phyloP scores from a whole-genome alignment of 2,888 invertebrate genomes.

The Cephus runcator region DNA sequence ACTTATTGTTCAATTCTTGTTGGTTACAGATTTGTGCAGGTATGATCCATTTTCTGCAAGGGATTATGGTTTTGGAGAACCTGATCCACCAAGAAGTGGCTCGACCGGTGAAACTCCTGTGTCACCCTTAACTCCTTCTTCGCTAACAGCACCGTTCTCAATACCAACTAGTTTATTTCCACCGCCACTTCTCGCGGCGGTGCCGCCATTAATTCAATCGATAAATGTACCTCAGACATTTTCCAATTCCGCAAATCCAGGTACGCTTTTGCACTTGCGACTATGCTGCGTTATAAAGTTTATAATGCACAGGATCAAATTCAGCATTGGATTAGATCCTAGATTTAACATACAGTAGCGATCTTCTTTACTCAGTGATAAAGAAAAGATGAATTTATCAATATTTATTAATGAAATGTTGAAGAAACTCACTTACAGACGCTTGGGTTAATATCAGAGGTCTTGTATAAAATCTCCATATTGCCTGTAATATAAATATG shows the following conservation, averaged over 20 bases:
- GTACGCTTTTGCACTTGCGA: conserved; percentile 15
- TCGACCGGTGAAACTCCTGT: conserved; percentile 24
- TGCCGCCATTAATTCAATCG: conserved; percentile 45
- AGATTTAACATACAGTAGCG: too few species aligned
- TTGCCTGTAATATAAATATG: too few species aligned
- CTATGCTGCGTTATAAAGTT: too few species aligned
- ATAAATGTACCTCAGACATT: conserved; percentile 39
- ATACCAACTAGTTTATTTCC: conserved; percentile 37
- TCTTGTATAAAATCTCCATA: not conserved
- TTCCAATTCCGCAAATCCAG: conserved; percentile 30
- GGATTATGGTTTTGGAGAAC: conserved; percentile 32
- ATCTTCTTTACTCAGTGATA: too few species aligned
- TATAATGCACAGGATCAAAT: too few species aligned
- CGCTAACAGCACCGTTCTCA: conserved; percentile 34
- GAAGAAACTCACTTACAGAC: too few species aligned
- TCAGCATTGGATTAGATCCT: too few species aligned
- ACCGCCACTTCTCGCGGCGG: conserved; percentile 38
- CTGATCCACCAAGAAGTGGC: conserved; percentile 31
- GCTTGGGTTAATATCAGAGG: too few species aligned
- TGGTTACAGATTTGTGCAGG: conserved; percentile 36
- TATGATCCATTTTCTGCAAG: conserved; percentile 35
- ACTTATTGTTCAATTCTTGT: not conserved
- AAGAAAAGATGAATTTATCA: too few species aligned
- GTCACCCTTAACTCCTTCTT: conserved; percentile 36
- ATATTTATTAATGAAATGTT: too few species aligned